Conservation (phyloP, 2,113 vertebrate species). For the Protobothrops mucrosquamatus region DNA sequence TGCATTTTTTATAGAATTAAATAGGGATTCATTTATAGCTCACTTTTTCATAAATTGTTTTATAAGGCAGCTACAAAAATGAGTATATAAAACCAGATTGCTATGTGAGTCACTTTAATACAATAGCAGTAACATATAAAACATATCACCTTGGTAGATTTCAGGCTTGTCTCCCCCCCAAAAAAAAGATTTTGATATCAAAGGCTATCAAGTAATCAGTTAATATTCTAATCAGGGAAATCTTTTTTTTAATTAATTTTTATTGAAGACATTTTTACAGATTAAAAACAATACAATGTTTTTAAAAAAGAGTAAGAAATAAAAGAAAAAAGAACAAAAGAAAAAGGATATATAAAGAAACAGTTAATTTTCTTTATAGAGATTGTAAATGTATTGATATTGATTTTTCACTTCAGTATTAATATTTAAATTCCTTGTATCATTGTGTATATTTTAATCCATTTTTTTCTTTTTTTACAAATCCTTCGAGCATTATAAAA, state of each 20-base stretch:
- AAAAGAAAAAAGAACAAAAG: neutral
- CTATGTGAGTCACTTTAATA: neutral
- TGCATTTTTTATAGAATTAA: neutral
- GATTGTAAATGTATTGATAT: neutral
- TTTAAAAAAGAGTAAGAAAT: neutral
- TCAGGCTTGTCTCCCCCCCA: neutral
- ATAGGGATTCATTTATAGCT: neutral
- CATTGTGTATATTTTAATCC: neutral
- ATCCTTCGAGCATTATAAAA: neutral
- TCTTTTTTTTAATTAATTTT: neutral
- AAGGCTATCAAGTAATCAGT: neutral
- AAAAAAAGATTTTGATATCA: neutral
- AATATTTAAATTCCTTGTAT: neutral
- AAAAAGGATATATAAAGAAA: neutral
- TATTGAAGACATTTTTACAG: neutral
- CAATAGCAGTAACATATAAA: neutral
- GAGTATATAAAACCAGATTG: neutral
- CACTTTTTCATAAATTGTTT: neutral
- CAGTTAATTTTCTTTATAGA: neutral
- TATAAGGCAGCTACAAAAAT: neutral
- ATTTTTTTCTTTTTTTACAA: neutral
- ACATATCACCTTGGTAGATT: neutral
- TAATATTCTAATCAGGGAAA: neutral
- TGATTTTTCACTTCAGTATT: neutral
- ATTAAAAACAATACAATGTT: neutral